Evolutionary conservation across 2,888 invertebrate genomes (phyloP).

Genomic region (Gymnocheta viridis): DNA sequence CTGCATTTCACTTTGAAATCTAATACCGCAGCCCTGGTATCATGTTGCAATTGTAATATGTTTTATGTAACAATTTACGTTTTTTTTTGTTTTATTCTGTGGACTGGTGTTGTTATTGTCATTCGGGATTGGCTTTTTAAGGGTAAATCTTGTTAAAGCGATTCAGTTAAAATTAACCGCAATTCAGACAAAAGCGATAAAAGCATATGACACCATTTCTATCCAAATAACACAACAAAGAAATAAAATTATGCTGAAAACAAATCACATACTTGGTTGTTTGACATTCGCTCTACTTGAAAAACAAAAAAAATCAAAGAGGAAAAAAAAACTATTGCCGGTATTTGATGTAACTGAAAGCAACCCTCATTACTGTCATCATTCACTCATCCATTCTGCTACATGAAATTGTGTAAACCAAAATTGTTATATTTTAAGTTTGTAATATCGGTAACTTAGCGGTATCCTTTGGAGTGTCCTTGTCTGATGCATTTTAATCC

Average conservation of each 20-base stretch:
- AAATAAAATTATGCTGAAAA: conserved; percentile 39
- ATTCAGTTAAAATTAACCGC: conserved; percentile 68
- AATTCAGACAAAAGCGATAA: conserved; percentile 70
- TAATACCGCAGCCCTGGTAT: conserved; percentile 26
- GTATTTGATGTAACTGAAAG: neutral
- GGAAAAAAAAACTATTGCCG: neutral
- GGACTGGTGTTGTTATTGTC: conserved; percentile 23
- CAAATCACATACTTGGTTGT: conserved; percentile 49
- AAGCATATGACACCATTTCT: conserved; percentile 73
- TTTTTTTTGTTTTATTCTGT: conserved; percentile 16
- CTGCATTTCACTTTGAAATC: conserved; percentile 40
- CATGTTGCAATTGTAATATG: conserved; percentile 54
- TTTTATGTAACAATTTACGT: conserved; percentile 61
- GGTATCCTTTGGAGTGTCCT: neutral
- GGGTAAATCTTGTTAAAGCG: conserved; percentile 69
- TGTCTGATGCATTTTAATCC: conserved; percentile 10
- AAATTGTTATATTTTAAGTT: neutral
- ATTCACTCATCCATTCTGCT: neutral
- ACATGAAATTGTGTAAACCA: conserved; percentile 5
- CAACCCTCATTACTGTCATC: neutral
- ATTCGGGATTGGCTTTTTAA: conserved; percentile 41
- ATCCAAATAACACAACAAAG: conserved; percentile 30
- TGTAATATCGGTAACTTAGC: neutral
- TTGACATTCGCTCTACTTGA: conserved; percentile 39
- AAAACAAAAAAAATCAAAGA: neutral